Conservation (phyloP, 1,140 invertebrate genomes). For the Sitobion miscanthi region DNA sequence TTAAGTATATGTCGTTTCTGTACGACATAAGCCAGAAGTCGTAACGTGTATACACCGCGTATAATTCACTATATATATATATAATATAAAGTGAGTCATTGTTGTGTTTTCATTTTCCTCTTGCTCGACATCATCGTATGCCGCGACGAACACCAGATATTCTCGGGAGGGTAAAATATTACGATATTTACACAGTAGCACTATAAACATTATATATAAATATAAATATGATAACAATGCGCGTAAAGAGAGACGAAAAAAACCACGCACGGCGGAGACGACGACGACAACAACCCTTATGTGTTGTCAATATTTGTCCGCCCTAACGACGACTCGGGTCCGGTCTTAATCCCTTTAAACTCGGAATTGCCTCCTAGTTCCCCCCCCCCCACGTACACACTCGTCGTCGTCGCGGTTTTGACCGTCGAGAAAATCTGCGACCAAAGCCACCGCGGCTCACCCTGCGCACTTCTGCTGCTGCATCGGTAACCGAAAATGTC, state of each 20-base stretch:
- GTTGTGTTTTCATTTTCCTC: slow-evolving; percentile 24
- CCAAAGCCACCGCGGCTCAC: not conserved
- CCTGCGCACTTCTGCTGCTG: no score
- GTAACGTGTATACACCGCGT: not conserved
- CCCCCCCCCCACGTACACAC: not conserved
- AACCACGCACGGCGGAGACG: not conserved
- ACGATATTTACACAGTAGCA: slow-evolving; percentile 18
- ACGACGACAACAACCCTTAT: not conserved
- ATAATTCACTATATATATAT: not conserved
- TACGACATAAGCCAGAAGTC: slow-evolving; percentile 33
- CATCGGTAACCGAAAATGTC: not conserved
- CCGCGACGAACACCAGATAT: slow-evolving; percentile 4
- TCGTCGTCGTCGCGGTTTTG: not conserved
- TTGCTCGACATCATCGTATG: not conserved
- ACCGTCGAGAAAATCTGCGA: not conserved
- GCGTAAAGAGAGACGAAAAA: slow-evolving; percentile 7
- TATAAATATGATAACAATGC: not conserved
- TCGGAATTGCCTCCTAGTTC: not conserved
- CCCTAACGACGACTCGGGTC: not conserved
- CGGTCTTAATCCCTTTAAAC: slow-evolving; percentile 46
- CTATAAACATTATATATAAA: not conserved
- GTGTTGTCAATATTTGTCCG: slow-evolving; percentile 36
- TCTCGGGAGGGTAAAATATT: not conserved
- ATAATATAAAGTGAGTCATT: slow-evolving; percentile 22
- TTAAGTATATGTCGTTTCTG: not conserved